Evolutionary conservation across 2,113 vertebrate genomes (phyloP).

Genomic region (Neogale vison): DNA sequence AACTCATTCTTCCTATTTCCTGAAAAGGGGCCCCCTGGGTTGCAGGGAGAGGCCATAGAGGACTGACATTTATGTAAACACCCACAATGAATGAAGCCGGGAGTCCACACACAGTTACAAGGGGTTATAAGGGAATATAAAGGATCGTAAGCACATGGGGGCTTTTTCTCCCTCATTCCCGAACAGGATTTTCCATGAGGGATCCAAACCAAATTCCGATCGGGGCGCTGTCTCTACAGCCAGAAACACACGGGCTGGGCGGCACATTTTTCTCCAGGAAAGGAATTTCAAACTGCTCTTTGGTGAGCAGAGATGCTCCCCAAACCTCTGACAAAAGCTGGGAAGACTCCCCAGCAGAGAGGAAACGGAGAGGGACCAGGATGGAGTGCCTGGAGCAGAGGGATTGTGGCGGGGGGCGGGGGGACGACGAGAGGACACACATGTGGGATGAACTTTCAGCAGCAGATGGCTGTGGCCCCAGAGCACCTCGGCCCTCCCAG

Average conservation of each 20-base stretch:
- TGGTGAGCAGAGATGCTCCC: background rate
- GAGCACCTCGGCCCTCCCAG: background rate
- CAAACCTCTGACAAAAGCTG: background rate
- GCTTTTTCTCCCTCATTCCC: background rate
- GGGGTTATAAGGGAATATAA: background rate
- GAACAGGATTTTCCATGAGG: rapidly evolving
- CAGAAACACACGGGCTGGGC: background rate
- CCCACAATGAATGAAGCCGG: background rate
- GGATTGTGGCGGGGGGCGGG: background rate
- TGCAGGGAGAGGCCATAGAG: background rate
- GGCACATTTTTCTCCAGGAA: slow-evolving; percentile 25
- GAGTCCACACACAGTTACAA: rapidly evolving
- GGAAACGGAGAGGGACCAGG: background rate
- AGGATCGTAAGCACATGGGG: background rate
- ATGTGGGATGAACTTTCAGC: background rate
- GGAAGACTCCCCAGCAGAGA: background rate
- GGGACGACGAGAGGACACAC: too few species aligned
- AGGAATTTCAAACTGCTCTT: slow-evolving; percentile 50
- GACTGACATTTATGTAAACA: background rate
- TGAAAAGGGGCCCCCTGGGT: background rate
- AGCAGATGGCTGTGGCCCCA: background rate
- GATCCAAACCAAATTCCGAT: background rate
- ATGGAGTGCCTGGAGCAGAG: background rate
- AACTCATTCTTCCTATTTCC: background rate
- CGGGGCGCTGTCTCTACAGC: background rate